phyloP scores from a whole-genome alignment of 1,140 invertebrate species.

The Delia radicum region DNA sequence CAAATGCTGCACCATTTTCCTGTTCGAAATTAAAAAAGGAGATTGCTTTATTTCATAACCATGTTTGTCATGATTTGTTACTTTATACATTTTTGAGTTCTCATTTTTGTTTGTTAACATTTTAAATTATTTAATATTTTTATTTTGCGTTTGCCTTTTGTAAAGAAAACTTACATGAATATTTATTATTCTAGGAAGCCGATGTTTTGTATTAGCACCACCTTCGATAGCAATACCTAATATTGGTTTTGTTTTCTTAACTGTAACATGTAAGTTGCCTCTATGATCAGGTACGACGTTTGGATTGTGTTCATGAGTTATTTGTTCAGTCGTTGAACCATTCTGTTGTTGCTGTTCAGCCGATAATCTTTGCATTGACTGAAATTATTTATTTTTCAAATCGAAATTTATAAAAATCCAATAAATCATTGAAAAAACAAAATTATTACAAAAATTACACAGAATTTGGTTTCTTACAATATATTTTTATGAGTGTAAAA shows the following conservation, averaged over 20 bases:
- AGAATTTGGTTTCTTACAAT: no score
- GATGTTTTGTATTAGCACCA: constrained; percentile 91
- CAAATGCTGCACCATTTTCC: constrained; percentile 91
- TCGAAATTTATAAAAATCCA: no score
- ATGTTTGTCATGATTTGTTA: no score
- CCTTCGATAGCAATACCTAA: constrained; percentile 96
- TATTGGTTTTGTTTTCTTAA: constrained; percentile 89
- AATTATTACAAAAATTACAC: no score
- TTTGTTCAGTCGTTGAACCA: constrained; percentile 62
- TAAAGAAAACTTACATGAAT: constrained; percentile 78
- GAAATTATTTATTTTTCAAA: no score
- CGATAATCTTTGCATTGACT: constrained; percentile 69
- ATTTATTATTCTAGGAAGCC: constrained; percentile 91
- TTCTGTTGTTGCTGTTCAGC: constrained; percentile 55
- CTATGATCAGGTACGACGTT: constrained; percentile 78
- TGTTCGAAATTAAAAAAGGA: constrained; percentile 56
- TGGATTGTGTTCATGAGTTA: constrained; percentile 63
- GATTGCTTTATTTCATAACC: no score
- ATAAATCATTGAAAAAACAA: no score
- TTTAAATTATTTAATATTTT: not conserved
- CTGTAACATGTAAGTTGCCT: constrained; percentile 80
- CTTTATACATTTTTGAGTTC: not conserved
- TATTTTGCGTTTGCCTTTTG: not conserved
- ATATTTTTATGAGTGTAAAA: no score
- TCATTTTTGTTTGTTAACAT: not conserved